Evolutionary conservation across 2,113 vertebrate species (phyloP).

Genomic region (Stigmatopora argus): DNA sequence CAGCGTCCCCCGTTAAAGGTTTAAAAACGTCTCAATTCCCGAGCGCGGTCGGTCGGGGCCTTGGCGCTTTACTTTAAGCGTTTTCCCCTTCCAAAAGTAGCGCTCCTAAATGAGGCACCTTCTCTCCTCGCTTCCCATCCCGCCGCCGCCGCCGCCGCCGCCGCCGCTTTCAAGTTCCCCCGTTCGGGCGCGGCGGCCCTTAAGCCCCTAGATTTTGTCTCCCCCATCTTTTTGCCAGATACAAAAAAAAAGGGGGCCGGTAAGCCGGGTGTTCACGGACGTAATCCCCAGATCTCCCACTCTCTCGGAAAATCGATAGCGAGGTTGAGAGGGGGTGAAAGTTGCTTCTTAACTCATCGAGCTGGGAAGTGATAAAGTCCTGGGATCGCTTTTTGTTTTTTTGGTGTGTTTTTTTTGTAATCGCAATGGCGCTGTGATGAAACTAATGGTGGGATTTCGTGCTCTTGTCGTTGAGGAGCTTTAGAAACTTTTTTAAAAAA

Average conservation of each 20-base stretch:
- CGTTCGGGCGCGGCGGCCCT: slow-evolving; percentile 61
- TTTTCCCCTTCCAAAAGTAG: slow-evolving; percentile 62
- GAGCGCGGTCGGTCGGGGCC: slow-evolving; percentile 62
- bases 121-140: slow-evolving; percentile 65
- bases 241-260: slow-evolving; percentile 65
- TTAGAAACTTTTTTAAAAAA: too few species aligned
- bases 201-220: slow-evolving; percentile 75
- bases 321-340: slow-evolving; percentile 73
- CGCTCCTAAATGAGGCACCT: slow-evolving; percentile 66
- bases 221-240: slow-evolving; percentile 73
- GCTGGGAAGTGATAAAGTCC: slow-evolving; percentile 61
- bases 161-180: slow-evolving; percentile 65
- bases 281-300: slow-evolving; percentile 73
- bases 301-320: slow-evolving; percentile 64
- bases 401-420: slow-evolving; percentile 32
- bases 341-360: slow-evolving; percentile 63
- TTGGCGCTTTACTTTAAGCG: slow-evolving; percentile 63
- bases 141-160: slow-evolving; percentile 20
- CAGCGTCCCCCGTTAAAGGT: slow-evolving; percentile 72
- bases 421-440: slow-evolving; percentile 59
- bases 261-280: slow-evolving; percentile 71
- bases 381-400: slow-evolving; percentile 46
- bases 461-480: slow-evolving; percentile 40
- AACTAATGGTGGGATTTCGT: slow-evolving; percentile 68
- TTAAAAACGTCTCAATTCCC: slow-evolving; percentile 77